Conservation (phyloP, 2,888 invertebrate species). For the Cheilosia vernalis region DNA sequence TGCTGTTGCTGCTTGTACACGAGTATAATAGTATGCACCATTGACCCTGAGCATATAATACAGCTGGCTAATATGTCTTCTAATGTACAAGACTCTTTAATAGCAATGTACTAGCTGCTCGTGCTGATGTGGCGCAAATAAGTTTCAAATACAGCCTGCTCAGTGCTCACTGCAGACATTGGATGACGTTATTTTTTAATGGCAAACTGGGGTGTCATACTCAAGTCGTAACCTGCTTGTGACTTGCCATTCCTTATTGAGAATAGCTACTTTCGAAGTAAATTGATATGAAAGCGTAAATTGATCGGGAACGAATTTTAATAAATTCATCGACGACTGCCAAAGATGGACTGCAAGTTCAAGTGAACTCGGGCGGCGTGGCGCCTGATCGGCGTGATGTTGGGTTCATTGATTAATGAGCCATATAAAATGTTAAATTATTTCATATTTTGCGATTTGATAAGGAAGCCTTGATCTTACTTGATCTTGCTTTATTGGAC, state of each 20-base stretch:
- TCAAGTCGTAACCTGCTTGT: slow-evolving; percentile 27
- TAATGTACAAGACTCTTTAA: background rate
- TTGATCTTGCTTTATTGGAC: background rate
- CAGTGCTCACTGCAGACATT: slow-evolving; percentile 26
- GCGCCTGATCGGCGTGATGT: background rate
- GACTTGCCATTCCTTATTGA: slow-evolving; percentile 55
- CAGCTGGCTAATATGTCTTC: background rate
- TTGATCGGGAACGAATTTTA: slow-evolving; percentile 52
- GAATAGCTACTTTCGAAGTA: slow-evolving; percentile 37
- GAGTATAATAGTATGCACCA: slow-evolving; percentile 24
- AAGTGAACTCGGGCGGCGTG: background rate
- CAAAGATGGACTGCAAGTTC: slow-evolving; percentile 45
- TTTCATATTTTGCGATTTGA: background rate
- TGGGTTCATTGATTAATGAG: slow-evolving; percentile 1
- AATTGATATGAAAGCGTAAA: slow-evolving; percentile 66
- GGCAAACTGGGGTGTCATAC: slow-evolving; percentile 35
- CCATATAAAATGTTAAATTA: background rate
- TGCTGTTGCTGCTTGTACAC: slow-evolving; percentile 5
- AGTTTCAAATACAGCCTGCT: slow-evolving; percentile 20
- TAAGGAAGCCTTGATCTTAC: background rate
- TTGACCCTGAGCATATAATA: slow-evolving; percentile 43
- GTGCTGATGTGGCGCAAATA: slow-evolving; percentile 10
- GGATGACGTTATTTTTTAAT: slow-evolving; percentile 33
- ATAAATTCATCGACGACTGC: slow-evolving; percentile 53
- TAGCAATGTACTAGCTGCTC: background rate